A percentile compares a stretch with the other conserved stretches of the same genome.
Evolutionary conservation across 2,888 invertebrate species (phyloP).

Genomic region (Toxonevra muliebris): DNA sequence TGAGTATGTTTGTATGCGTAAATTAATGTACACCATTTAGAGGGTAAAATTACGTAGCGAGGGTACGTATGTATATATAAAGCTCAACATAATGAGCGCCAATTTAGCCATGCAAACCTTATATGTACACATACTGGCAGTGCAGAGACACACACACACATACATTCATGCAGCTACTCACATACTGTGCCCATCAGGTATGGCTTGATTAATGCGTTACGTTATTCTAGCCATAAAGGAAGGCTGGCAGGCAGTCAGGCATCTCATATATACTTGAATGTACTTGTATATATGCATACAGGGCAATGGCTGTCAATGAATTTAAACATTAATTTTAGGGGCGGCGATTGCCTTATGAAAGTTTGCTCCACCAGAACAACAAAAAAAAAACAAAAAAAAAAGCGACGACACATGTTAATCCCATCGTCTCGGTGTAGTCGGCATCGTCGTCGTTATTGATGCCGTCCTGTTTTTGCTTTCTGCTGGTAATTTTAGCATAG

Average conservation of each 20-base stretch:
- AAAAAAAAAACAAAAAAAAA: too few species aligned
- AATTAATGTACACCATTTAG: constrained; percentile 57
- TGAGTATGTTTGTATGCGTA: constrained; percentile 42
- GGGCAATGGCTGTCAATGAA: constrained; percentile 39
- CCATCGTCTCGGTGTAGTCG: constrained; percentile 34
- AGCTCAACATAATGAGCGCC: constrained; percentile 49
- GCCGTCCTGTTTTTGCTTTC: not conserved
- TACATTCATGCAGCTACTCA: constrained; percentile 9
- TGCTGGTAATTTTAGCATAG: not conserved
- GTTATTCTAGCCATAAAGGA: constrained; percentile 13
- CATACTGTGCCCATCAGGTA: constrained; percentile 52
- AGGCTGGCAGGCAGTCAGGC: too few species aligned
- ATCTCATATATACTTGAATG: constrained; percentile 5
- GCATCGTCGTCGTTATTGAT: not conserved
- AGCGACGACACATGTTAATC: constrained; percentile 46
- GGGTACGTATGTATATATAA: constrained; percentile 4
- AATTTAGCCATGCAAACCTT: constrained; percentile 43
- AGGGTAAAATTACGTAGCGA: not conserved
- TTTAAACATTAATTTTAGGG: constrained; percentile 54
- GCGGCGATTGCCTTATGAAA: not conserved
- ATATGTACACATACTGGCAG: not conserved
- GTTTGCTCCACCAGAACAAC: not conserved
- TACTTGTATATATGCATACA: constrained; percentile 7
- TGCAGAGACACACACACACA: too few species aligned
- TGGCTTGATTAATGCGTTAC: constrained; percentile 56